phyloP scores from a whole-genome alignment of 2,888 invertebrate species.

The Bugula neritina region DNA sequence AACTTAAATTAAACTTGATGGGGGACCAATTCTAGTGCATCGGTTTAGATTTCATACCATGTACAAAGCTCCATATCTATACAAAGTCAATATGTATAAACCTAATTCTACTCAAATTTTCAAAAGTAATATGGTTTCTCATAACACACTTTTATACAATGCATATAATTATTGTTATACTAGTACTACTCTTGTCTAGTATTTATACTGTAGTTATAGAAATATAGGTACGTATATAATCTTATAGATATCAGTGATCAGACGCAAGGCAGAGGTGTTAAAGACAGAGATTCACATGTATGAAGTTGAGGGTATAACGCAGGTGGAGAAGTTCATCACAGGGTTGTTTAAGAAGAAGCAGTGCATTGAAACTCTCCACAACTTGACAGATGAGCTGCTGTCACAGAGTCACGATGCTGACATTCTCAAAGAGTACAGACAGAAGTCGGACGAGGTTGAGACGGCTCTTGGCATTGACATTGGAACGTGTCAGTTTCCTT shows the following conservation, averaged over 20 bases:
- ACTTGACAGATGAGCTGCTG: neutral
- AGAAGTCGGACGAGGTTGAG: constrained; percentile 5
- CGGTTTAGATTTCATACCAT: too few relatives aligned
- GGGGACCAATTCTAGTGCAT: too few relatives aligned
- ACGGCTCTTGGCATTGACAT: neutral
- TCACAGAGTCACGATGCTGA: constrained; percentile 3
- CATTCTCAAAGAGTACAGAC: constrained; percentile 3
- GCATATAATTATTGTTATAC: too few relatives aligned
- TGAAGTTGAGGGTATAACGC: neutral
- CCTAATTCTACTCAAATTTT: too few relatives aligned
- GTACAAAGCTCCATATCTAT: too few relatives aligned
- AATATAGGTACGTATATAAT: too few relatives aligned
- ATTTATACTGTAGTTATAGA: too few relatives aligned
- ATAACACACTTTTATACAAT: too few relatives aligned
- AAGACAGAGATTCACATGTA: neutral
- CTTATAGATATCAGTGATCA: constrained; percentile 6
- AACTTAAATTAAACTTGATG: too few relatives aligned
- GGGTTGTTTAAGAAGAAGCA: neutral
- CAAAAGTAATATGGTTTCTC: too few relatives aligned
- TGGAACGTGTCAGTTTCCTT: constrained; percentile 2
- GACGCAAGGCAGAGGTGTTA: neutral
- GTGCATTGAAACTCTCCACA: neutral
- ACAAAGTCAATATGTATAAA: too few relatives aligned
- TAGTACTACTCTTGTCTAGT: too few relatives aligned
- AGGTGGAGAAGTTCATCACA: neutral